Evolutionary conservation across 2,113 vertebrate genomes (phyloP).

Genomic region (Phyllostomus hastatus): DNA sequence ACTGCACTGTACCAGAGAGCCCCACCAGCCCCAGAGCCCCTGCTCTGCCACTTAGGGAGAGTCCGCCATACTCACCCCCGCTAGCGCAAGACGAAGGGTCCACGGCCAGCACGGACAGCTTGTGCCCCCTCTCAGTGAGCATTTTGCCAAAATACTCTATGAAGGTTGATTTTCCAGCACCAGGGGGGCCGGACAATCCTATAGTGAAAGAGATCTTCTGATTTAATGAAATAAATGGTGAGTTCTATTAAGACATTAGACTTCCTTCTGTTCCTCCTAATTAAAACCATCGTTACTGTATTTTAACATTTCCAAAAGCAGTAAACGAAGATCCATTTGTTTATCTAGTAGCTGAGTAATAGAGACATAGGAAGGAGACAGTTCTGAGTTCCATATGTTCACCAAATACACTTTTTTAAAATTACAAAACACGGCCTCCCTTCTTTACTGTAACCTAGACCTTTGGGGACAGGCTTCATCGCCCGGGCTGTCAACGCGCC

Average conservation of each 20-base stretch:
- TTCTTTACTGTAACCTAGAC: background rate
- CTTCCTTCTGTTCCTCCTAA: background rate
- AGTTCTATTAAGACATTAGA: background rate
- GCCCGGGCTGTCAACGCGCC: background rate
- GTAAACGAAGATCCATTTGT: background rate
- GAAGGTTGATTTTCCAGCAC: constrained; percentile 97
- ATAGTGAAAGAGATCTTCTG: background rate
- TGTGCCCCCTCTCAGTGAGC: constrained; percentile 92
- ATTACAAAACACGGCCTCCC: background rate
- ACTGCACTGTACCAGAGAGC: background rate
- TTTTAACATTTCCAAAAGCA: constrained; percentile 3
- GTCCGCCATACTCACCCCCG: constrained; percentile 87
- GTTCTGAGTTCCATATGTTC: background rate
- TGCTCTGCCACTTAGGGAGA: background rate
- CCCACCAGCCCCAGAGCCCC: rapidly evolving
- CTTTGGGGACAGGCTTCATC: background rate
- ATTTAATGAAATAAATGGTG: constrained; percentile 47
- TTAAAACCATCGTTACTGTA: background rate
- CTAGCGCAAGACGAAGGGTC: constrained; percentile 97
- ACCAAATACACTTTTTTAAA: background rate
- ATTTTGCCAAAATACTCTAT: constrained; percentile 98
- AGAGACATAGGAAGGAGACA: background rate
- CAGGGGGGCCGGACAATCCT: constrained; percentile 97
- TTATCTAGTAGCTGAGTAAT: background rate
- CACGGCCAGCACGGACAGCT: constrained; percentile 94